phyloP scores from a whole-genome alignment of 1,140 invertebrate species.

The Hormaphis cornu region DNA sequence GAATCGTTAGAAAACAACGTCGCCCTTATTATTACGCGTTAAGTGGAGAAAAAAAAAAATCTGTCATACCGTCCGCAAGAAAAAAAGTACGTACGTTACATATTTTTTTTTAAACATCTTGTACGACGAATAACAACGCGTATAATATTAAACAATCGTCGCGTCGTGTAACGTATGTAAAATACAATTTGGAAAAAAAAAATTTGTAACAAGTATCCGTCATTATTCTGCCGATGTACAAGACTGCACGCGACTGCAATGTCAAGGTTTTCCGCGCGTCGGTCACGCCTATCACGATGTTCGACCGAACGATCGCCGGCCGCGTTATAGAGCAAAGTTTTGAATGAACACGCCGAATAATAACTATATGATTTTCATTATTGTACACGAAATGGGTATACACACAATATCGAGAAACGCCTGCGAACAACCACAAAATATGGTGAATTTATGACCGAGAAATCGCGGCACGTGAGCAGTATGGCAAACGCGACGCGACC shows the following conservation, averaged over 20 bases:
- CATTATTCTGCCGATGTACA: too few relatives aligned
- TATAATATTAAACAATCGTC: too few relatives aligned
- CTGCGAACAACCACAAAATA: neutral
- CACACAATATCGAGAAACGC: neutral
- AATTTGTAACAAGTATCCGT: too few relatives aligned
- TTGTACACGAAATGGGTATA: neutral
- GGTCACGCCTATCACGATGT: constrained; percentile 11
- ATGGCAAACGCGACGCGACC: neutral
- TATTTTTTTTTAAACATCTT: too few relatives aligned
- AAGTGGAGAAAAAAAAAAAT: neutral
- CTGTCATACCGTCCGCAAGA: too few relatives aligned
- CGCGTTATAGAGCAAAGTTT: neutral
- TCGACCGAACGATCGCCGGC: neutral
- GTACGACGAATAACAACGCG: too few relatives aligned
- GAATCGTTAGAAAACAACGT: constrained; percentile 3
- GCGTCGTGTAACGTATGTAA: too few relatives aligned
- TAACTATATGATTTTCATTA: too few relatives aligned
- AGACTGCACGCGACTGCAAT: neutral
- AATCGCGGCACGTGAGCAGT: constrained; percentile 1
- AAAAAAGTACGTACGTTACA: neutral
- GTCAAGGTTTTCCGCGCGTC: constrained; percentile 8
- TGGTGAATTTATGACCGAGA: neutral
- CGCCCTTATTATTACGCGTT: constrained; percentile 6
- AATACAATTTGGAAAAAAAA: too few relatives aligned
- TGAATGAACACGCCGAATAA: neutral